phyloP scores from a whole-genome alignment of 2,888 invertebrate genomes.

The Charanyca ferruginea region DNA sequence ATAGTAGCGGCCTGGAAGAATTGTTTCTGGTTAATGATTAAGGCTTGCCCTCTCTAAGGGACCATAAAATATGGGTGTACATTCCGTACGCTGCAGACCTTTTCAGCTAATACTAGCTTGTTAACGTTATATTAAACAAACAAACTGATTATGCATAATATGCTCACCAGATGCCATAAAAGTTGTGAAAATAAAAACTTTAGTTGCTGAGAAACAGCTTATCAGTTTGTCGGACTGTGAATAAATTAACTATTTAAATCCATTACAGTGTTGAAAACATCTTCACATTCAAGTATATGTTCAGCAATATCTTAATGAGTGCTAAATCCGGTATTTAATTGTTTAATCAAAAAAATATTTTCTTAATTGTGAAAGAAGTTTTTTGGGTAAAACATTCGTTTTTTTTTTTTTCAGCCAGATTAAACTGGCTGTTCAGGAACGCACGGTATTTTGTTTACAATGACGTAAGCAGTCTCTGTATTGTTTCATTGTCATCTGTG shows the following conservation, averaged over 20 bases:
- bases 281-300: background rate
- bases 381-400: background rate
- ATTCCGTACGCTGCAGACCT: background rate
- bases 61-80: background rate
- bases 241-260: conserved; percentile 11
- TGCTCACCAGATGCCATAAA: background rate
- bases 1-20: too few relatives aligned
- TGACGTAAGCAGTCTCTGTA: conserved; percentile 39
- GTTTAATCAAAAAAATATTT: background rate
- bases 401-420: conserved; percentile 16
- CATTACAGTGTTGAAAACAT: conserved; percentile 2
- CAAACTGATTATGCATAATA: too few relatives aligned
- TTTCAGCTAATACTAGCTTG: too few relatives aligned
- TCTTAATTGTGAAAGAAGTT: too few relatives aligned
- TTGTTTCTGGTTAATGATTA: too few relatives aligned
- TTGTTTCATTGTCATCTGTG: conserved; percentile 46
- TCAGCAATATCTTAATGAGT: background rate
- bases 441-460: conserved; percentile 27
- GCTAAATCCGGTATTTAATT: background rate
- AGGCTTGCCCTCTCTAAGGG: too few relatives aligned
- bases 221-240: conserved; percentile 4
- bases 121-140: too few relatives aligned
- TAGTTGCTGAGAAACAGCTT: conserved; percentile 15
- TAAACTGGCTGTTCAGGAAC: conserved; percentile 3
- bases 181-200: conserved; percentile 13